phyloP scores from a whole-genome alignment of 2,888 invertebrate genomes.

The Mantis religiosa region DNA sequence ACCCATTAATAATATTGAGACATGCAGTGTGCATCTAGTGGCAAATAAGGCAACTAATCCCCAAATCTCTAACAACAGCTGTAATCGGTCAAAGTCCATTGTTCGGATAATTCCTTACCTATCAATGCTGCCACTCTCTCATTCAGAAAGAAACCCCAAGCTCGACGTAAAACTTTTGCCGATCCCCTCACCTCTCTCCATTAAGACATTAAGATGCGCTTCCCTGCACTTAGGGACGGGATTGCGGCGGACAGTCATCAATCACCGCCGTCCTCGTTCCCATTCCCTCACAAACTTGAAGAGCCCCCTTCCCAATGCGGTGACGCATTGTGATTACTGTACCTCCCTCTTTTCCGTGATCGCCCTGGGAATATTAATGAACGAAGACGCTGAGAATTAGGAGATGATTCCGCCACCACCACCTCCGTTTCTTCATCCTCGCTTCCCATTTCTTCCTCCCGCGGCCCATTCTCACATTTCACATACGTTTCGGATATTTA shows the following conservation, averaged over 20 bases:
- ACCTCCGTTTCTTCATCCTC: background rate
- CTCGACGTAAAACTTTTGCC: background rate
- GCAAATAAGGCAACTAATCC: too few species aligned
- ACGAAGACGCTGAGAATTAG: slow-evolving; percentile 19
- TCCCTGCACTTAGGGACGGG: slow-evolving; percentile 19
- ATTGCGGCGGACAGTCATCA: slow-evolving; percentile 24
- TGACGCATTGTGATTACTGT: slow-evolving; percentile 23
- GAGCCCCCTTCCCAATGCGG: background rate
- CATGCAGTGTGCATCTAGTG: too few species aligned
- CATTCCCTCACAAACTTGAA: background rate
- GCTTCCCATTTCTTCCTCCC: background rate
- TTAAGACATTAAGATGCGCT: slow-evolving; percentile 20
- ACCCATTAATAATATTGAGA: too few species aligned
- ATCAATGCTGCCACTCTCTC: background rate
- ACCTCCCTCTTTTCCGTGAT: slow-evolving; percentile 5
- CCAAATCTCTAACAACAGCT: too few species aligned
- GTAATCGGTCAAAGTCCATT: background rate
- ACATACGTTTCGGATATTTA: background rate
- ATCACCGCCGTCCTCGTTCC: too few species aligned
- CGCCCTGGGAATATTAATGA: slow-evolving; percentile 23
- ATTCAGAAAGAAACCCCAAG: background rate
- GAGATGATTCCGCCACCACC: background rate
- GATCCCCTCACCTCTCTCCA: background rate
- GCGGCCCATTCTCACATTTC: background rate
- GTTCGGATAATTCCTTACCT: background rate